Base-by-base conservation (phyloP, 2,888 invertebrate genomes). In the Brenthis daphne region DNA sequence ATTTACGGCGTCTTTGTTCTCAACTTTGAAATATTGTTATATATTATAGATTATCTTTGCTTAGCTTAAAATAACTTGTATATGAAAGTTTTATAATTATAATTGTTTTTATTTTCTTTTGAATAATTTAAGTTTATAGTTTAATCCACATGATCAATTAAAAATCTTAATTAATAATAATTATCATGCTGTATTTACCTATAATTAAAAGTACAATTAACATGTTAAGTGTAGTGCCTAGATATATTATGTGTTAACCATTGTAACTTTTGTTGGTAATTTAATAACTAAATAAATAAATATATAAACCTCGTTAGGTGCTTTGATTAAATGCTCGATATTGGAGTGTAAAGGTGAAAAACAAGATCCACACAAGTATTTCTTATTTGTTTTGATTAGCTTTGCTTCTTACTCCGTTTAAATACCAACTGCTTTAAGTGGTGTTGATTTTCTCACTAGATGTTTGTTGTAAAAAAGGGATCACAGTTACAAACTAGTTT, bases 1-100 rank as follows among this genome's bases (percentile, higher is more conserved):
- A 64, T 71, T 69, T 67, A 69, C 69, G 57, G 57, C 37, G 57
- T 66, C 56, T 67, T 56, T 65, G 57, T 53, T 57, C 50, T 61
- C 61, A 48, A 67, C 57, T 64, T 60, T 60, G n/a, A 56, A 55
- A 60, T 61, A n/a, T n/a, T n/a, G n/a, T n/a, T n/a, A n/a, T n/a
- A 16, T 43, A 64, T 61, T 33, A 24, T 43, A 67, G 67, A 70
- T 64, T 64, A 67, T 70, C 69, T 37, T n/a, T 16, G 16, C 43
- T 54, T 14, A 54, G 13, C 37, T 53, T 11, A 33, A 63, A 63
- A 53, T 53, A 53, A 63, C 16, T 63, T 61, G 53, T 53, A 53
- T 53, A 51, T 63, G 63, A 63, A 63, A 20, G 20, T 20, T 20
- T 20, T 20, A 20, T 20, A 20, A 20, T 20, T 20, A 20, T 20